A percentile compares a stretch with the other conserved stretches of the same genome.
These are phyloP conservation scores for Temnothorax rugatulus DNA, from an alignment of 2,888 invertebrate species.

Conservation along the genomic window DNA sequence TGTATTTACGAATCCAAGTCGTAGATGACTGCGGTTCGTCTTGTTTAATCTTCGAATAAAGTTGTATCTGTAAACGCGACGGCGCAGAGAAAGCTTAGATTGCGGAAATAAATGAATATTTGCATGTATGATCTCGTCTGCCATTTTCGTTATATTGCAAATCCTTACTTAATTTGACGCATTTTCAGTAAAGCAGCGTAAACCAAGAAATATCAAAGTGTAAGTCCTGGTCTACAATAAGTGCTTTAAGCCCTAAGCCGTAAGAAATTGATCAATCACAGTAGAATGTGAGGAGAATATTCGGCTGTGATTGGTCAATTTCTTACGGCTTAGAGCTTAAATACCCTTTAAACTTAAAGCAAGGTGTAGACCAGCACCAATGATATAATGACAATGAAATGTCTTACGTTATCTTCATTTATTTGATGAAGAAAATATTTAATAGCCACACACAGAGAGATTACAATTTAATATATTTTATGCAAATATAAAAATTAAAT, in stretches of 20 bases:
- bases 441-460: neutral
- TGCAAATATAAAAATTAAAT: neutral
- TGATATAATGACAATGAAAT: neutral
- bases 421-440: neutral
- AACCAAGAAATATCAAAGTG: neutral
- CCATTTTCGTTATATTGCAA: neutral
- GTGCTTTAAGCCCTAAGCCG: too few species aligned
- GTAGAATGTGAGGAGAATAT: too few species aligned
- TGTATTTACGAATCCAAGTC: conserved; percentile 57
- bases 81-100: neutral
- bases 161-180: neutral
- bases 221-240: too few species aligned
- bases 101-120: conserved; percentile 16
- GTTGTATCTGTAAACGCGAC: conserved; percentile 29
- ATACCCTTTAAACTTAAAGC: too few species aligned
- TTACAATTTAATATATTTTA: conserved; percentile 22
- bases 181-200: neutral
- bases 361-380: too few species aligned
- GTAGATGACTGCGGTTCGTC: conserved; percentile 42
- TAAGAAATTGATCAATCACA: too few species aligned
- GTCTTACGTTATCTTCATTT: neutral
- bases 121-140: neutral
- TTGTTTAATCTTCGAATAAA: conserved; percentile 59
- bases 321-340: too few species aligned
- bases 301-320: too few species aligned